Percentiles rank a stretch among this genome's conserved stretches.
phyloP scores from a whole-genome alignment of 2,113 vertebrate species.

The Esox niger region DNA sequence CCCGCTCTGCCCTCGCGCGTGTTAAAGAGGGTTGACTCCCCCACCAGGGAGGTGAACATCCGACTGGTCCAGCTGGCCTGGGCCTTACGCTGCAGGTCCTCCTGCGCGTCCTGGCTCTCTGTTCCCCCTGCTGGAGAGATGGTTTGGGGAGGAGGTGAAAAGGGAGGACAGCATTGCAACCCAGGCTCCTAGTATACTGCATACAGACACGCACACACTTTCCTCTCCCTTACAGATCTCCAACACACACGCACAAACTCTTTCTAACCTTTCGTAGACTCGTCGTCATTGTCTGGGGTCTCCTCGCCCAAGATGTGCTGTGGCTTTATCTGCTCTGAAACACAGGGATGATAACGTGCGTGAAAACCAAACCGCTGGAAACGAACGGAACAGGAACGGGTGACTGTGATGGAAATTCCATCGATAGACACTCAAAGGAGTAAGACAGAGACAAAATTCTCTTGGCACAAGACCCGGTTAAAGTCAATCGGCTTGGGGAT shows the following conservation, averaged over 20 bases:
- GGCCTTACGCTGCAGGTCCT: constrained; percentile 60
- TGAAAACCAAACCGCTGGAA: no score
- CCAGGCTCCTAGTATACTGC: no score
- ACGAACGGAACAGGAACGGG: no score
- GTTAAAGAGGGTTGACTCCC: constrained; percentile 81
- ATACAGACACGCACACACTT: no score
- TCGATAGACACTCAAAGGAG: no score
- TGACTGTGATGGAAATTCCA: no score
- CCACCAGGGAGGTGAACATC: constrained; percentile 81
- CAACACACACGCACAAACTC: no score
- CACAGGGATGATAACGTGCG: background rate
- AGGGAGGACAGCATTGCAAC: no score
- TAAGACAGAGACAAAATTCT: no score
- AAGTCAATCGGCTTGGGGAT: no score
- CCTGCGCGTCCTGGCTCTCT: constrained; percentile 61
- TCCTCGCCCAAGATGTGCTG: constrained; percentile 81
- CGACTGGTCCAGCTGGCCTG: constrained; percentile 83
- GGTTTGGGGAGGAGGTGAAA: background rate
- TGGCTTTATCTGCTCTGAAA: constrained; percentile 79
- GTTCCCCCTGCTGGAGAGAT: constrained; percentile 54
- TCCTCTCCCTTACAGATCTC: no score
- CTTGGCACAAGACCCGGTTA: no score
- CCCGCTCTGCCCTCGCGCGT: constrained; percentile 84
- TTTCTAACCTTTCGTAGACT: constrained; percentile 78
- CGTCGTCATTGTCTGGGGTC: constrained; percentile 81